Evolutionary conservation across 1,140 invertebrate species (phyloP), one percentile per base, ranked within the genome.

Genomic region (Drosophila pseudoananassae): DNA sequence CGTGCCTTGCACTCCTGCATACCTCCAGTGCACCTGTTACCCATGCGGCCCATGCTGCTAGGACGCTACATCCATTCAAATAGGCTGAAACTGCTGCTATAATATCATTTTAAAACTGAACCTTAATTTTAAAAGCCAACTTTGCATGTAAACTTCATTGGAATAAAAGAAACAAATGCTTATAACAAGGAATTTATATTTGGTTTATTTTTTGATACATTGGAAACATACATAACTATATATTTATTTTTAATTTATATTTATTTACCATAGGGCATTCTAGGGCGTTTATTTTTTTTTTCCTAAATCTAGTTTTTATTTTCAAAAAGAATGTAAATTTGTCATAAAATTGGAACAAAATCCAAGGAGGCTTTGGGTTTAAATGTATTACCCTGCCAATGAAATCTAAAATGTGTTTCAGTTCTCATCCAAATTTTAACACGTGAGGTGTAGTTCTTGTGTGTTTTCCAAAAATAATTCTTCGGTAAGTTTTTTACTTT

Each of bases 1-100:
- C 14, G 33, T 27, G 9, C 81, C 81, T 0, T 85, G 78, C 29
- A 85, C 81, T 7, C 81, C 81, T 1, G 82, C 81, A 2, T 85
- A 81, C 40, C 49, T 85, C 38, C 81, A 85, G 49, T 81, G 60
- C 40, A 63, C 64, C 4, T 54, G 33, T 23, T 47, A 53, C 25
- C 72, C 71, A 3, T 53, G 71, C 20, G 15, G 51, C 5, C 71
- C 71, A 9, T 68, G 79, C 38, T 83, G 73, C 38, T 82, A 14
- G n/a, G 3, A 36, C 33, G 12, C 3, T 10, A 10, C 12, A 8
- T 9, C 8, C 9, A 10, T 1, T 3, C 31, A 8, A 9, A 31
- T n/a, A 36, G 1, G 33, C 33, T 10, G 33, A 36, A 10, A 36
- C 4, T 36, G 10, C 10, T 12, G 1, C 33, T 1, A 12, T 36